phyloP scores from a whole-genome alignment of 35 echinoderm and acorn worm genomes.

The Ptychodera flava region DNA sequence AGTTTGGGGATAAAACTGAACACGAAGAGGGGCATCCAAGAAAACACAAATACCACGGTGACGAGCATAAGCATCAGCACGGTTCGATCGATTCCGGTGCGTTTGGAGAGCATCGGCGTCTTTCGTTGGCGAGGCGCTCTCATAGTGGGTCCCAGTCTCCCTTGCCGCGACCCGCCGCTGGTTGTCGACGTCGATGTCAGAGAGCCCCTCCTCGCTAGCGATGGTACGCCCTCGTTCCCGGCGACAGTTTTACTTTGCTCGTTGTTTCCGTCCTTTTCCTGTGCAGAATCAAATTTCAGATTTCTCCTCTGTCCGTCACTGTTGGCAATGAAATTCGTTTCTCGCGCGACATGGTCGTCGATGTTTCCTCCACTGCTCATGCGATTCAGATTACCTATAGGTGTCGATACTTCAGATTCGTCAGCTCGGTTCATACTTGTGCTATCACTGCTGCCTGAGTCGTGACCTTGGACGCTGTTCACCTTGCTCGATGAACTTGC shows the following conservation, averaged over 20 bases:
- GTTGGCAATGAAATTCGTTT: background rate
- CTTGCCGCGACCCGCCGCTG: background rate
- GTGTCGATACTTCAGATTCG: background rate
- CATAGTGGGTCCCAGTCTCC: background rate
- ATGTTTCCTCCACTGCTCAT: background rate
- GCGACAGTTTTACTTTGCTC: too few species aligned
- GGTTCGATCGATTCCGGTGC: constrained; percentile 5
- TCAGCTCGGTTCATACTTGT: too few species aligned
- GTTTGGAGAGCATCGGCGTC: background rate
- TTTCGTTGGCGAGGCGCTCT: background rate
- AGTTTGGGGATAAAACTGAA: background rate
- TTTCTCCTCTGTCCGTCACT: background rate
- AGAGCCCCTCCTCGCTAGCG: too few species aligned
- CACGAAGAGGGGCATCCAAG: constrained; percentile 2
- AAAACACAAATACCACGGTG: constrained; percentile 30
- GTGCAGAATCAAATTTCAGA: too few species aligned
- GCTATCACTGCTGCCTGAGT: background rate
- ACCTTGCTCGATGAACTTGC: background rate
- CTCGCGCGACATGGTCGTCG: background rate
- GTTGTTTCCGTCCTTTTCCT: background rate
- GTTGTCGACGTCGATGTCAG: background rate
- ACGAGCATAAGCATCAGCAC: constrained; percentile 40
- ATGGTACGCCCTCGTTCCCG: too few species aligned
- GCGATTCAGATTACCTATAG: background rate
- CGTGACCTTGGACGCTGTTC: background rate